A percentile compares a stretch with the other conserved stretches of the same genome.
Evolutionary conservation across 1,140 invertebrate species (phyloP).

Genomic region (Drosophila grimshawi): DNA sequence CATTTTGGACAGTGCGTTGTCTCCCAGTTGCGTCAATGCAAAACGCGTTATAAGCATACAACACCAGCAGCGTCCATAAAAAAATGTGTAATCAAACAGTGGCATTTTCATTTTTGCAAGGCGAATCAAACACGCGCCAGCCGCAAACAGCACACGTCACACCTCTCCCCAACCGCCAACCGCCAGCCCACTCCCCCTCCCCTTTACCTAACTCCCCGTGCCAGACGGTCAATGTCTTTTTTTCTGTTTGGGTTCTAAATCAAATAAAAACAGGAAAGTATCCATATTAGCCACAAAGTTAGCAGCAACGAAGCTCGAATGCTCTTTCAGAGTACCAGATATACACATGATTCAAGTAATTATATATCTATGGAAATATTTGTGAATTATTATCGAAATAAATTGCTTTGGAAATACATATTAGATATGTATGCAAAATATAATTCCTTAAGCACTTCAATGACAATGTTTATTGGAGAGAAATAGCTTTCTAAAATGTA

Average conservation of each 20-base stretch:
- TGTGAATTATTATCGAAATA: not conserved
- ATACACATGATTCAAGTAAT: too few relatives aligned
- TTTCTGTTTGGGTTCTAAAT: slow-evolving; percentile 2
- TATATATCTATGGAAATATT: too few relatives aligned
- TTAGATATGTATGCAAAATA: too few relatives aligned
- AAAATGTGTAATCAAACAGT: slow-evolving; percentile 58
- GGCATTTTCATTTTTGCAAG: slow-evolving; percentile 15
- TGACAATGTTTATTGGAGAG: too few relatives aligned
- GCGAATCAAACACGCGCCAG: slow-evolving; percentile 41
- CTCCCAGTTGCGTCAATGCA: slow-evolving; percentile 56
- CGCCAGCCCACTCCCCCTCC: not conserved
- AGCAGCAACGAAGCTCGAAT: not conserved
- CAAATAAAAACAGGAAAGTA: slow-evolving; percentile 22
- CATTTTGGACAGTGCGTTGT: slow-evolving; percentile 17
- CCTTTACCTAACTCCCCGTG: not conserved
- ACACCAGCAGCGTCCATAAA: slow-evolving; percentile 42
- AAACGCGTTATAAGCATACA: slow-evolving; percentile 42
- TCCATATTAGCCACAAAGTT: not conserved
- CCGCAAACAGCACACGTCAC: not conserved
- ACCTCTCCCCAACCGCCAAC: not conserved
- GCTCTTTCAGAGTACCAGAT: not conserved
- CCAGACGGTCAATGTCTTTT: not conserved
- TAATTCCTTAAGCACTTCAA: too few relatives aligned
- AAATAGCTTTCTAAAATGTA: too few relatives aligned
- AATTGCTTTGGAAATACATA: too few relatives aligned